phyloP scores from a whole-genome alignment of 1,140 invertebrate species.

The Aplysia californica region DNA sequence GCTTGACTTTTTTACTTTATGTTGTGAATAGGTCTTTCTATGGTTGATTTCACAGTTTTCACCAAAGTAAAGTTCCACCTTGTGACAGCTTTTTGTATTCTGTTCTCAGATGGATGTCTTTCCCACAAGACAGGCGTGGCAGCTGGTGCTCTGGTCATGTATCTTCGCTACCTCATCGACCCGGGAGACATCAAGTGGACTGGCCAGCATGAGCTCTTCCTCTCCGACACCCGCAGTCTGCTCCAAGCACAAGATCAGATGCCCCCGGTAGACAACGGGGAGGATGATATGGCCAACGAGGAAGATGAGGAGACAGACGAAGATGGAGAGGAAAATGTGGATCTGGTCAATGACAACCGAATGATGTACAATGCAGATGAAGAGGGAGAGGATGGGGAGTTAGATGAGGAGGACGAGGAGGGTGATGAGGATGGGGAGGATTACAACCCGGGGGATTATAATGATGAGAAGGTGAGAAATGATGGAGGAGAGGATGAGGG shows the following conservation, averaged over 20 bases:
- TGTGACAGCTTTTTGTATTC: too few species aligned
- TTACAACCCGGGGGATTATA: too few species aligned
- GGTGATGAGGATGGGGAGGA: constrained; percentile 36
- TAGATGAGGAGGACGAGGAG: constrained; percentile 18
- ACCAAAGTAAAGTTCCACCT: too few species aligned
- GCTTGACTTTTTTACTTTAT: too few species aligned
- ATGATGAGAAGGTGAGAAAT: constrained; percentile 10
- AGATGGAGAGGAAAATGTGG: constrained; percentile 34
- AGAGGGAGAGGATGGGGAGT: constrained; percentile 20
- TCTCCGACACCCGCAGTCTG: background rate
- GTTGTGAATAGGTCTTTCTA: too few species aligned
- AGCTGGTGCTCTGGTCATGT: constrained; percentile 56
- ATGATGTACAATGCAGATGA: too few species aligned
- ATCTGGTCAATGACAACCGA: constrained; percentile 30
- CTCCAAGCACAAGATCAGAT: constrained; percentile 17
- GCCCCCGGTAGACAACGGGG: background rate
- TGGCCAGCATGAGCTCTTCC: constrained; percentile 33
- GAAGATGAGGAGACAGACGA: constrained; percentile 29
- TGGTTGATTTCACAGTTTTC: too few species aligned
- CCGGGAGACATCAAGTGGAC: constrained; percentile 42
- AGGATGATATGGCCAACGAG: constrained; percentile 22
- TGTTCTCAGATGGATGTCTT: constrained; percentile 58
- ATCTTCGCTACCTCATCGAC: constrained; percentile 56
- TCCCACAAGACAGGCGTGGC: constrained; percentile 62
- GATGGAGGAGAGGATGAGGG: constrained; percentile 34